Conservation (phyloP, 2,888 invertebrate genomes). For the Diarsia brunnea region DNA sequence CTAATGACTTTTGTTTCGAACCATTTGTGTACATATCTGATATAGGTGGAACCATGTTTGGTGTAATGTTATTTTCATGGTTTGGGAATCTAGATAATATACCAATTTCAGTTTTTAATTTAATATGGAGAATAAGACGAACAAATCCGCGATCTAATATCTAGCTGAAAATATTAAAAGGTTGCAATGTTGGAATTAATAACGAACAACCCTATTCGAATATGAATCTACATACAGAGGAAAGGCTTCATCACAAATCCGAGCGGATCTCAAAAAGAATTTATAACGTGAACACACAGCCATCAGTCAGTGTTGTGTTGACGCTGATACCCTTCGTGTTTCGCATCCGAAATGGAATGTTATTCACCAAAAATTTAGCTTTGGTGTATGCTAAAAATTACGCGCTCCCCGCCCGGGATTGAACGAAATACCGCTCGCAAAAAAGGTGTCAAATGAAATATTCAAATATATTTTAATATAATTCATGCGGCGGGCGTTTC, state of each 20-base stretch:
- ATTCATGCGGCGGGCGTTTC: conserved; percentile 91
- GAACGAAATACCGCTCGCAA: conserved; percentile 89
- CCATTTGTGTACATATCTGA: conserved; percentile 44
- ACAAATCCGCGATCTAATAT: not conserved
- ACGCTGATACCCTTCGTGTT: conserved; percentile 89
- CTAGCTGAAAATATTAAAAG: conserved; percentile 37
- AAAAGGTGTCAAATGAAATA: conserved; percentile 91
- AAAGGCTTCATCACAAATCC: conserved; percentile 76
- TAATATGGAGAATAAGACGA: not conserved
- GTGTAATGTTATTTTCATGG: conserved; percentile 13
- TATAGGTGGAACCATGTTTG: conserved; percentile 24
- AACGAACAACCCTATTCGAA: conserved; percentile 38
- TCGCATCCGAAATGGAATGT: conserved; percentile 89
- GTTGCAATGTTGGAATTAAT: conserved; percentile 51
- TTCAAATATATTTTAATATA: conserved; percentile 91
- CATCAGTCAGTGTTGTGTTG: conserved; percentile 88
- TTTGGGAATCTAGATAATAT: conserved; percentile 3
- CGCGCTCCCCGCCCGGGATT: conserved; percentile 86
- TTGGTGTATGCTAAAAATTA: conserved; percentile 89
- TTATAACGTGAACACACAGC: conserved; percentile 82
- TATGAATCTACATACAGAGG: conserved; percentile 57
- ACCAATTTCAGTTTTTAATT: not conserved
- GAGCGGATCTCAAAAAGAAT: conserved; percentile 84
- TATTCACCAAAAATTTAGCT: conserved; percentile 88
- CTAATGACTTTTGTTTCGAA: conserved; percentile 77